Evolutionary conservation across 2,113 vertebrate species (phyloP).

Genomic region (Neolamprologus cancellatus): DNA sequence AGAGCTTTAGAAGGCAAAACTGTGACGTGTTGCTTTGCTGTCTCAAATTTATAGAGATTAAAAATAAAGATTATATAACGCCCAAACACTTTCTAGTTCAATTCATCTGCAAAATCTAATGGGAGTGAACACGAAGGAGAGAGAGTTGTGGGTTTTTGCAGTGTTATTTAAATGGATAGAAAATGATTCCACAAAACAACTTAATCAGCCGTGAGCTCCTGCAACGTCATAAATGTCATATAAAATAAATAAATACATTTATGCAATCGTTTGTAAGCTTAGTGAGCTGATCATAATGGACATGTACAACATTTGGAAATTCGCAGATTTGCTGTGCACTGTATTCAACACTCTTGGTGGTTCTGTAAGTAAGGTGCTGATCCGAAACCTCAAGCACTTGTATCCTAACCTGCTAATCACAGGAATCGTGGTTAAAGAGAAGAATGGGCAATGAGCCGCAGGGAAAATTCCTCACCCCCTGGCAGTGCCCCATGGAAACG

Average conservation of each 20-base stretch:
- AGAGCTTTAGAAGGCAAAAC: background rate
- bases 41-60: conserved; percentile 1
- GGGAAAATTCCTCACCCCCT: conserved; percentile 20
- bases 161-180: background rate
- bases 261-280: background rate
- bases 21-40: background rate
- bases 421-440: conserved; percentile 3
- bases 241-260: background rate
- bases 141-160: background rate
- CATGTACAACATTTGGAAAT: background rate
- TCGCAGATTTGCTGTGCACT: background rate
- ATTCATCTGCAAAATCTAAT: background rate
- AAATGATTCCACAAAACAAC: background rate
- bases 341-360: background rate
- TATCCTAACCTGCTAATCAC: conserved; percentile 28
- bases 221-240: background rate
- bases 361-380: conserved; percentile 2
- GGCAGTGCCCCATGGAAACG: conserved; percentile 33
- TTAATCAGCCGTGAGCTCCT: background rate
- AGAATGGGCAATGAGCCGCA: conserved; percentile 2
- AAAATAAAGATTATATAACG: background rate
- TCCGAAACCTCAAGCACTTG: background rate
- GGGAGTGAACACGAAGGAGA: background rate
- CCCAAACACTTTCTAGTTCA: background rate
- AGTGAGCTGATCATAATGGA: background rate